phyloP scores from a whole-genome alignment of 92 coral and sea anemone species.

The Nematostella vectensis region DNA sequence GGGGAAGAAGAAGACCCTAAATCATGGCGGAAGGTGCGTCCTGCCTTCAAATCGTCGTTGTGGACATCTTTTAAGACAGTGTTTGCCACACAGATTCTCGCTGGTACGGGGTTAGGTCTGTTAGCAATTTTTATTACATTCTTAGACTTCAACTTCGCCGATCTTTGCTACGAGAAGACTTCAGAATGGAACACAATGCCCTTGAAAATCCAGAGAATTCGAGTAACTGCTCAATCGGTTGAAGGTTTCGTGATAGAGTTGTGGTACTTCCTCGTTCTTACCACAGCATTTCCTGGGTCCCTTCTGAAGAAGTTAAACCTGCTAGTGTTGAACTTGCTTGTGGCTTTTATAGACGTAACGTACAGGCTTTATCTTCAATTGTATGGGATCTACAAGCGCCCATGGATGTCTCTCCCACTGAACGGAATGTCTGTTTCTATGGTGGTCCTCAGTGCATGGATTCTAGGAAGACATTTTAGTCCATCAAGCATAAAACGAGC shows the following conservation, averaged over 20 bases:
- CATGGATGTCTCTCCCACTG: constrained; percentile 36
- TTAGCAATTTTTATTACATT: constrained; percentile 18
- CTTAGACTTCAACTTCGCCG: constrained; percentile 31
- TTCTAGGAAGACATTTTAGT: constrained; percentile 18
- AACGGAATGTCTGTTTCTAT: constrained; percentile 10
- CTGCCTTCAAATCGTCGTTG: constrained; percentile 6
- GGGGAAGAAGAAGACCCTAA: constrained; percentile 22
- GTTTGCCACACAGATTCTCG: constrained; percentile 25
- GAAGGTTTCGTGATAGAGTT: constrained; percentile 36
- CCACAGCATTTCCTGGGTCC: constrained; percentile 29
- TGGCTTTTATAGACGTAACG: constrained; percentile 23
- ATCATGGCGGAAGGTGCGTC: constrained; percentile 46
- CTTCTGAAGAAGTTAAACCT: constrained; percentile 29
- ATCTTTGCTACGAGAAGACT: constrained; percentile 24
- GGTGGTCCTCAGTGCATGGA: constrained; percentile 15
- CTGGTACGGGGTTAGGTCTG: constrained; percentile 29
- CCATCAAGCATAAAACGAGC: neutral
- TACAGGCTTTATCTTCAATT: constrained; percentile 29
- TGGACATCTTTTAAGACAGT: constrained; percentile 19
- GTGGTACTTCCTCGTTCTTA: constrained; percentile 30
- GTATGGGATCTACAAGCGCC: constrained; percentile 22
- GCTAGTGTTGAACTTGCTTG: constrained; percentile 26
- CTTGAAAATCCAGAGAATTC: constrained; percentile 10
- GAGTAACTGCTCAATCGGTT: constrained; percentile 19
- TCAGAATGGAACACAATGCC: constrained; percentile 30